These are phyloP conservation scores for Euplagia quadripunctaria DNA, from an alignment of 2,888 invertebrate species.

Conservation along the genomic window DNA sequence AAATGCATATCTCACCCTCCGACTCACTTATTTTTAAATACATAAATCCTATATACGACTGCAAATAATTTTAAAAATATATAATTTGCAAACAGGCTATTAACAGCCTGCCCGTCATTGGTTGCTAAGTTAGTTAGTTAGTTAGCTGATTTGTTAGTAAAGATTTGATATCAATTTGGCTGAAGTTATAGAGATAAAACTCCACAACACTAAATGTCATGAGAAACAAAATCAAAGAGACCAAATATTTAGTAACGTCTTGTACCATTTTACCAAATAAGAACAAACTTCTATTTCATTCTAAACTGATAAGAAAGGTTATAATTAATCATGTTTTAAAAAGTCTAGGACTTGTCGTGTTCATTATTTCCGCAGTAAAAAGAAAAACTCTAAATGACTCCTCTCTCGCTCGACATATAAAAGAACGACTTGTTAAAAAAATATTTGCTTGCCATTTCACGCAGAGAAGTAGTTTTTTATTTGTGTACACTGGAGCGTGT, in stretches of 20 bases:
- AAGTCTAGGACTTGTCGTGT: conserved; percentile 27
- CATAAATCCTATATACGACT: no score
- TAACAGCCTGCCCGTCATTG: no score
- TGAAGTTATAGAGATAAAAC: no score
- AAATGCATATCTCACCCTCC: no score
- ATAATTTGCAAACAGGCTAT: no score
- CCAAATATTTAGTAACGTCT: not conserved
- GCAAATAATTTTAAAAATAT: no score
- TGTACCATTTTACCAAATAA: not conserved
- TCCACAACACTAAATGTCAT: no score
- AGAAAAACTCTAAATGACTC: conserved; percentile 38
- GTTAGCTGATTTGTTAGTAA: no score
- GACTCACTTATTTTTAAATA: no score
- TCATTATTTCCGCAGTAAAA: conserved; percentile 50
- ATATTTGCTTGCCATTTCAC: conserved; percentile 45
- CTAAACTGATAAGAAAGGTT: conserved; percentile 35
- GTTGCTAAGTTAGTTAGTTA: no score
- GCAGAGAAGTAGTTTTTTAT: conserved; percentile 21
- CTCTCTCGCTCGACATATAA: conserved; percentile 34
- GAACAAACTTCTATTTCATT: not conserved
- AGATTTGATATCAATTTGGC: no score
- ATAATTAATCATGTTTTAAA: conserved; percentile 43
- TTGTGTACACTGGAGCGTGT: conserved; percentile 7
- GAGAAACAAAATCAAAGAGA: no score
- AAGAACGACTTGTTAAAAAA: conserved; percentile 45